These are phyloP conservation scores for Bagarius yarrelli DNA, from an alignment of 2,113 vertebrate species.

Conservation along the genomic window DNA sequence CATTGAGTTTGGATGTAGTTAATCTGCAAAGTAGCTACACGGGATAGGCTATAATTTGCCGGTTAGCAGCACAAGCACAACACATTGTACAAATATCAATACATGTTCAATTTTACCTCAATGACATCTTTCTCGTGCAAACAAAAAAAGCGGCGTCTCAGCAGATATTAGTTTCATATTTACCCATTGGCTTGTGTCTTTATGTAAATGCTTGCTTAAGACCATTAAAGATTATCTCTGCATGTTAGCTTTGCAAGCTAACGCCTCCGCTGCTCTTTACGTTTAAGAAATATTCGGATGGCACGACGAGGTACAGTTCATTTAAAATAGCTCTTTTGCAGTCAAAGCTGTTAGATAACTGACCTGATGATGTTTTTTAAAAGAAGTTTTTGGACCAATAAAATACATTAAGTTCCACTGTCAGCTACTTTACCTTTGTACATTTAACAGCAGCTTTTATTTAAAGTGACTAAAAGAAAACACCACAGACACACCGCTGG, in stretches of 20 bases:
- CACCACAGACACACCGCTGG: not conserved
- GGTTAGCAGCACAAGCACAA: not conserved
- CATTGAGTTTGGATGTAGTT: not conserved
- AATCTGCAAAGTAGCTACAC: not conserved
- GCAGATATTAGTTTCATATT: not conserved
- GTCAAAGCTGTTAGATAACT: not conserved
- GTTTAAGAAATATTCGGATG: not conserved
- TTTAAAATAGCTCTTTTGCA: not conserved
- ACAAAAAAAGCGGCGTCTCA: not conserved
- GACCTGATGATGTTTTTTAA: not conserved
- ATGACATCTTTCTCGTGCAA: not conserved
- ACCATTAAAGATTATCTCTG: not conserved
- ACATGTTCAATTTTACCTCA: not conserved
- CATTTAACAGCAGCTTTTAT: too few relatives aligned
- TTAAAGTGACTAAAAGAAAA: too few relatives aligned
- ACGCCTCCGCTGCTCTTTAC: conserved; percentile 4
- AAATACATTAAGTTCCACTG: not conserved
- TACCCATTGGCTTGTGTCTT: not conserved
- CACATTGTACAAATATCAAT: not conserved
- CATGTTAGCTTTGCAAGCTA: not conserved
- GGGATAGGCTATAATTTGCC: not conserved
- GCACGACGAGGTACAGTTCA: not conserved
- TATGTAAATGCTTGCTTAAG: too few relatives aligned
- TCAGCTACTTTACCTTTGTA: not conserved
- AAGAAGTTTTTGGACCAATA: not conserved